These are phyloP conservation scores for Linnaemya tessellans DNA, from an alignment of 2,888 invertebrate genomes.

Conservation along the genomic window DNA sequence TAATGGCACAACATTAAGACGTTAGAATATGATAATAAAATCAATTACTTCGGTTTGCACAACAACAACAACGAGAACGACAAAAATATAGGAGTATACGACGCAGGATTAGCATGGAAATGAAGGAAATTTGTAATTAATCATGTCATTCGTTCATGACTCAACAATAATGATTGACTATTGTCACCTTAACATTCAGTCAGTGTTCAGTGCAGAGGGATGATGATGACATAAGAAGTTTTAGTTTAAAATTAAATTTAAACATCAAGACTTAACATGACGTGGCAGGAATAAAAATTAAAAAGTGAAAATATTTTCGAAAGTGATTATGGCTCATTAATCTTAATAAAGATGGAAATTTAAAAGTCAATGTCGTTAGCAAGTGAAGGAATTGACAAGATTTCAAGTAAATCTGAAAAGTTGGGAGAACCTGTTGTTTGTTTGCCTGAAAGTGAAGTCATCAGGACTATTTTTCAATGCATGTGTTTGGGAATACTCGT, in stretches of 20 bases:
- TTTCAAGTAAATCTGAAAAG: slow-evolving; percentile 43
- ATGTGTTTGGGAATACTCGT: not conserved
- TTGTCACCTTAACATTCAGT: slow-evolving; percentile 60
- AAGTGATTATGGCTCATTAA: slow-evolving; percentile 72
- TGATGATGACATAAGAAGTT: slow-evolving; percentile 2
- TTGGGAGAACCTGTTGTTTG: slow-evolving; percentile 59
- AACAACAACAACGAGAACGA: too few relatives aligned
- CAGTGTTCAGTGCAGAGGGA: not conserved
- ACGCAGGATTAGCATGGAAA: not conserved
- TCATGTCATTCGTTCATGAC: slow-evolving; percentile 54
- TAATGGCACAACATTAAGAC: slow-evolving; percentile 59
- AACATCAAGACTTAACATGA: slow-evolving; percentile 60
- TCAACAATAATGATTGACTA: slow-evolving; percentile 28
- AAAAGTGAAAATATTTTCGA: slow-evolving; percentile 21
- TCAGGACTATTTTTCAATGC: not conserved
- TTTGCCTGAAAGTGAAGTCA: slow-evolving; percentile 4
- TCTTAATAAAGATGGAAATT: slow-evolving; percentile 74
- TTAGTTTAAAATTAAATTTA: slow-evolving; percentile 52
- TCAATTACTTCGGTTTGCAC: slow-evolving; percentile 53
- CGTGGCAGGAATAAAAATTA: slow-evolving; percentile 34
- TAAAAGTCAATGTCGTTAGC: slow-evolving; percentile 73
- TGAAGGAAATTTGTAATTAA: slow-evolving; percentile 59
- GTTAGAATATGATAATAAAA: slow-evolving; percentile 52
- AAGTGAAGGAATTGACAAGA: slow-evolving; percentile 60
- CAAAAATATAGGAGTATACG: too few relatives aligned